These are phyloP conservation scores for Perca schrenkii DNA, from an alignment of 2,113 vertebrate genomes.

Conservation along the genomic window DNA sequence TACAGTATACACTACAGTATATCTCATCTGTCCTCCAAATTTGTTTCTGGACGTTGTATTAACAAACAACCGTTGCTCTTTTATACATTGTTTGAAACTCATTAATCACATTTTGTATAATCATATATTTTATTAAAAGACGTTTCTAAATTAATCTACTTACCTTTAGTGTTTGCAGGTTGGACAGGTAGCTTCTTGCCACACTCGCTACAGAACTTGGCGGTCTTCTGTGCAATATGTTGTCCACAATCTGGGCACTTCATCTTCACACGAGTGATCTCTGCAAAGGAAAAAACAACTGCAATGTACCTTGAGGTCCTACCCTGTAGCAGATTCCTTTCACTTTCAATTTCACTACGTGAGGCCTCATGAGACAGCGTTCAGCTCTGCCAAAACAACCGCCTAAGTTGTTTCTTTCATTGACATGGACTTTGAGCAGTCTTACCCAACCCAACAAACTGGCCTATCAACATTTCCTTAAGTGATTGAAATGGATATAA, in stretches of 20 bases:
- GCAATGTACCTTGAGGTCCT: rapidly evolving
- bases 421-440: constrained; percentile 2
- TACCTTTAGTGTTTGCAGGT: constrained; percentile 51
- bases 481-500: not conserved
- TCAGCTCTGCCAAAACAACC: not conserved
- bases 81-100: not conserved
- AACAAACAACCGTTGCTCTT: not conserved
- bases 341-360: constrained; percentile 51
- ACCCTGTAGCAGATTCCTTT: constrained; percentile 31
- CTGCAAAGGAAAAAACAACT: constrained; percentile 22
- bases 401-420: not conserved
- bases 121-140: not conserved
- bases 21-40: not conserved
- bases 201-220: constrained; percentile 83
- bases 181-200: constrained; percentile 20
- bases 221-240: constrained; percentile 37
- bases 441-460: not conserved
- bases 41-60: not conserved
- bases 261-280: constrained; percentile 70
- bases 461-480: not conserved
- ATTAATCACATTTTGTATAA: not conserved
- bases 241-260: constrained; percentile 63
- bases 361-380: not conserved
- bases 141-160: not conserved
- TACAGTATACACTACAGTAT: not conserved